These are phyloP conservation scores for Lophochroa leadbeateri DNA, from an alignment of 2,113 vertebrate species.

Conservation along the genomic window DNA sequence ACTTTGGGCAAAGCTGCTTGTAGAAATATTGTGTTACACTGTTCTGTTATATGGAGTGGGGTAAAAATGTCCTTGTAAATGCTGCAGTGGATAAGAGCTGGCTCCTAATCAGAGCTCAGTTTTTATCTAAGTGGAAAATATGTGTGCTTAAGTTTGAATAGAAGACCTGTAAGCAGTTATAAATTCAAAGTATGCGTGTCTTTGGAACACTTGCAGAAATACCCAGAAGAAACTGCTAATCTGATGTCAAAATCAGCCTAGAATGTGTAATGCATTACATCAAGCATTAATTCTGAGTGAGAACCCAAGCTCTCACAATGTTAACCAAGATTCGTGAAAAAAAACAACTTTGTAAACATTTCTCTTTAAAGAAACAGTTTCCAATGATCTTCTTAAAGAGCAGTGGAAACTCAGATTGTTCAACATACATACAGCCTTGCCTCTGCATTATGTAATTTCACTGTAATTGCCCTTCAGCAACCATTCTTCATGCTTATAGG, in stretches of 20 bases:
- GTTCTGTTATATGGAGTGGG: not conserved
- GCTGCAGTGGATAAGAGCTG: fast-evolving
- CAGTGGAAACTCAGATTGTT: not conserved
- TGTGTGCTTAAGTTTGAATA: not conserved
- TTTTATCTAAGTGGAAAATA: not conserved
- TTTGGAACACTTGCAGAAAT: not conserved
- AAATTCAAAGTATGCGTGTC: not conserved
- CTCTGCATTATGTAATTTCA: not conserved
- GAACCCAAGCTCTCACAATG: not conserved
- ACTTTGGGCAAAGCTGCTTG: not conserved
- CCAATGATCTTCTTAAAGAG: not conserved
- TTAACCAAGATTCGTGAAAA: not conserved
- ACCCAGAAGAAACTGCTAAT: not conserved
- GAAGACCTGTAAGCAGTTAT: not conserved
- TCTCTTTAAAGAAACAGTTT: not conserved
- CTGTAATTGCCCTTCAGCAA: not conserved
- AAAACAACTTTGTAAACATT: not conserved
- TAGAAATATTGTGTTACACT: not conserved
- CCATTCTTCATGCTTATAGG: not conserved
- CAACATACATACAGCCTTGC: not conserved
- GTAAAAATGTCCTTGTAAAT: not conserved
- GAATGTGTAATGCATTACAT: not conserved
- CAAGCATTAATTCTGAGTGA: not conserved
- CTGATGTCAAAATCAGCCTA: not conserved
- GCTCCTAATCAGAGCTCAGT: not conserved